Conservation (phyloP, 1,140 invertebrate species). For the Plodia interpunctella region DNA sequence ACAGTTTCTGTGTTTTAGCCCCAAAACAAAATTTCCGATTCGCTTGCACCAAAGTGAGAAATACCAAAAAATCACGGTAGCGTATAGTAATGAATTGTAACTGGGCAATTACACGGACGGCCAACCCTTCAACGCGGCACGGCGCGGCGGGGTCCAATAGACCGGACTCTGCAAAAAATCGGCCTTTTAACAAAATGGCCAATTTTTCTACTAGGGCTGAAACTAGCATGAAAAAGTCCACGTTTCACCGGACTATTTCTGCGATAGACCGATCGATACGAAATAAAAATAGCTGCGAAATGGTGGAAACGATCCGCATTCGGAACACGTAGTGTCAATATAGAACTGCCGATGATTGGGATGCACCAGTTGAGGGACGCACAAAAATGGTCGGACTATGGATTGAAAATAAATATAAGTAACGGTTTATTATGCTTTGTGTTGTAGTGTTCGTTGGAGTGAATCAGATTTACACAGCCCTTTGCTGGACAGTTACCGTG, state of each 20-base stretch:
- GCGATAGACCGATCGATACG: slow-evolving; percentile 43
- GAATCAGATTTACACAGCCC: no score
- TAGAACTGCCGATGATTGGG: slow-evolving; percentile 67
- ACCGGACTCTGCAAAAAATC: neutral
- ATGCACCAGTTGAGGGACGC: slow-evolving; percentile 54
- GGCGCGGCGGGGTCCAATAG: slow-evolving; percentile 42
- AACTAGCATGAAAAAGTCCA: no score
- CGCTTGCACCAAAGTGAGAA: neutral
- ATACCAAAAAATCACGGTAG: slow-evolving; percentile 46
- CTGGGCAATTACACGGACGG: slow-evolving; percentile 64
- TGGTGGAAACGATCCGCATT: slow-evolving; percentile 62
- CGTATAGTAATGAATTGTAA: slow-evolving; percentile 69
- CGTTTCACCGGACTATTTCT: slow-evolving; percentile 8
- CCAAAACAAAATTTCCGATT: neutral
- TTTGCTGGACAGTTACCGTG: no score
- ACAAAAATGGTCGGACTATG: slow-evolving; percentile 49
- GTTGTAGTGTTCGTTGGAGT: neutral
- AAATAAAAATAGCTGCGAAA: slow-evolving; percentile 71
- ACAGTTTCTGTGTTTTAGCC: neutral
- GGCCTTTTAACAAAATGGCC: no score
- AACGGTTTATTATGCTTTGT: slow-evolving; percentile 8
- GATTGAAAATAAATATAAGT: slow-evolving; percentile 60
- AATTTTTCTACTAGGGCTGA: no score
- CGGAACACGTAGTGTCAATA: slow-evolving; percentile 70
- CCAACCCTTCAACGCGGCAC: slow-evolving; percentile 58